phyloP scores from a whole-genome alignment of 2,113 vertebrate species.

The Callaeas wilsoni region DNA sequence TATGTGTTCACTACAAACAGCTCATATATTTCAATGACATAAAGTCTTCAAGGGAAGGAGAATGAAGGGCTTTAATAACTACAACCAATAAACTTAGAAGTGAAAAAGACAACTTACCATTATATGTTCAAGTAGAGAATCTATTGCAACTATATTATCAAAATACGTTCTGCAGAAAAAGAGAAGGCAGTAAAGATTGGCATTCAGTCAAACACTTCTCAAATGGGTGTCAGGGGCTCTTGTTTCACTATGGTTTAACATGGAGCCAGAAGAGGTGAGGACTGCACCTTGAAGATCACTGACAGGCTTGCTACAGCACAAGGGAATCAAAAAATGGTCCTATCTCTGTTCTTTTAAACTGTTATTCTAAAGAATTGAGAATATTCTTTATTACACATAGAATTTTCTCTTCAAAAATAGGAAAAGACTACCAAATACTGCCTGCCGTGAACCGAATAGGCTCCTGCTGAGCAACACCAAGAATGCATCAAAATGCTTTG shows the following conservation, averaged over 20 bases:
- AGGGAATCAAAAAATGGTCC: background rate
- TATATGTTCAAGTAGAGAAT: slow-evolving; percentile 99
- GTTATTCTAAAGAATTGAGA: background rate
- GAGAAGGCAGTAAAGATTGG: slow-evolving; percentile 31
- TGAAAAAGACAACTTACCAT: slow-evolving; percentile 83
- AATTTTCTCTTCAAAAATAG: background rate
- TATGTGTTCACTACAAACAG: background rate
- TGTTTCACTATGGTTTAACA: background rate
- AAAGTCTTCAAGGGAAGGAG: background rate
- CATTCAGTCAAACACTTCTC: background rate
- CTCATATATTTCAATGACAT: background rate
- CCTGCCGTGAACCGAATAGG: background rate
- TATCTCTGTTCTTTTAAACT: background rate
- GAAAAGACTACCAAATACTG: background rate
- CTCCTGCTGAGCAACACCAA: background rate
- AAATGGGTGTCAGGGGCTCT: background rate
- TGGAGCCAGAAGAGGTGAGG: background rate
- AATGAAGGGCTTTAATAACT: background rate
- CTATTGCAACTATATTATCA: slow-evolving; percentile 99
- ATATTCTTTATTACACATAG: background rate
- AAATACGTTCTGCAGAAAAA: slow-evolving; percentile 93
- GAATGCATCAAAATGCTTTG: background rate
- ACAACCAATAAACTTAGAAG: background rate
- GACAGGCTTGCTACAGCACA: background rate
- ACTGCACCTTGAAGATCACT: background rate